A percentile compares a stretch with the other conserved stretches of the same genome.
These are phyloP conservation scores for Keiferia lycopersicella DNA, from an alignment of 2,888 invertebrate species.

Conservation along the genomic window DNA sequence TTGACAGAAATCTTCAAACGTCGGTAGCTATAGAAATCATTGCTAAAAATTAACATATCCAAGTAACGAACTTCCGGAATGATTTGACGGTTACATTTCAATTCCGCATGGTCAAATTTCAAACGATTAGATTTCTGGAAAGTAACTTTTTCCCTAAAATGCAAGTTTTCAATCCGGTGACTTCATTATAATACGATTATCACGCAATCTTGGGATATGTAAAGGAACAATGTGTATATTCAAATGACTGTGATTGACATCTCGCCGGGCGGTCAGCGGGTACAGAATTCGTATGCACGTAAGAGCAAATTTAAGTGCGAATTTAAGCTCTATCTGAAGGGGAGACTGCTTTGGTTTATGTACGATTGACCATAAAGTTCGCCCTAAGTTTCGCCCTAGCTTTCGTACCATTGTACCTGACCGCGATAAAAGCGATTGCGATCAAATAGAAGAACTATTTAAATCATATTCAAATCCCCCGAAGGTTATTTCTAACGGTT, in stretches of 20 bases:
- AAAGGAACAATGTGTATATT: constrained; percentile 71
- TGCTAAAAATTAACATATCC: constrained; percentile 6
- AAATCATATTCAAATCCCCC: constrained; percentile 56
- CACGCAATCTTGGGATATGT: constrained; percentile 70
- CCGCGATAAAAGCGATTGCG: constrained; percentile 67
- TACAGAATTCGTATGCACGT: constrained; percentile 25
- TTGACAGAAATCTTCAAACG: constrained; percentile 22
- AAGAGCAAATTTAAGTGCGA: background rate
- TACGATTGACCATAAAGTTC: constrained; percentile 28
- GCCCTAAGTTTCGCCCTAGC: constrained; percentile 52
- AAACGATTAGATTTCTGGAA: constrained; percentile 50
- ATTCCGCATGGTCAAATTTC: constrained; percentile 61
- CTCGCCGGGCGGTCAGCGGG: constrained; percentile 66
- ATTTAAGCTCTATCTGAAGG: constrained; percentile 4
- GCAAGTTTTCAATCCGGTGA: constrained; percentile 66
- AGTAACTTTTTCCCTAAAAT: constrained; percentile 58
- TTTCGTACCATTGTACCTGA: constrained; percentile 60
- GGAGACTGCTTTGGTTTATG: background rate
- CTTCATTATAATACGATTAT: constrained; percentile 66
- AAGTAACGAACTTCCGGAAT: constrained; percentile 32
- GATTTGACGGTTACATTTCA: constrained; percentile 63
- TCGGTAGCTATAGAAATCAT: constrained; percentile 17
- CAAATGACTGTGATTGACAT: constrained; percentile 78
- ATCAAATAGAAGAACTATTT: constrained; percentile 68
- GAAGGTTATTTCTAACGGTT: constrained; percentile 47